Percentiles rank a stretch among this genome's conserved stretches.
phyloP scores from a whole-genome alignment of 2,888 invertebrate genomes.

The Litoditis marina region DNA sequence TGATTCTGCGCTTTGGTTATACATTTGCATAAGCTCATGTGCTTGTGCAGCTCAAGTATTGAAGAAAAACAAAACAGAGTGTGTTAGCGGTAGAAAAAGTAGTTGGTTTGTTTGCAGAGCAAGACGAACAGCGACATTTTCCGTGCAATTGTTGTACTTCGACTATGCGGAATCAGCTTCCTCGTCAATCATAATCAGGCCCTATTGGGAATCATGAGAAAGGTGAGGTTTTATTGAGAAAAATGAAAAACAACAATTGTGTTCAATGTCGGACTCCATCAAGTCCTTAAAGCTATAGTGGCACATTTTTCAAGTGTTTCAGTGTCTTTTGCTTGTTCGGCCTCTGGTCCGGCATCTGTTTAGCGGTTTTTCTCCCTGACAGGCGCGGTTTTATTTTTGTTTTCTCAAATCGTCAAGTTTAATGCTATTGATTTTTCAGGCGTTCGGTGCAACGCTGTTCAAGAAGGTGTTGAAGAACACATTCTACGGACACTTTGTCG shows the following conservation, averaged over 20 bases:
- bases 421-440: slow-evolving; percentile 1
- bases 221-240: slow-evolving; percentile 11
- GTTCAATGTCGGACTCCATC: too few species aligned
- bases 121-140: slow-evolving; percentile 57
- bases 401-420: background rate
- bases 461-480: slow-evolving; percentile 77
- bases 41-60: too few species aligned
- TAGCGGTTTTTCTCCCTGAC: too few species aligned
- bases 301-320: too few species aligned
- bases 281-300: too few species aligned
- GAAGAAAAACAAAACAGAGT: too few species aligned
- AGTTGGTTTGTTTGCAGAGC: slow-evolving; percentile 52
- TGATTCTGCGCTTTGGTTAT: too few species aligned
- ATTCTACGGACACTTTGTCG: slow-evolving; percentile 98
- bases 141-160: slow-evolving; percentile 54
- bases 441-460: slow-evolving; percentile 33
- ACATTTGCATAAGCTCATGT: slow-evolving; percentile 1
- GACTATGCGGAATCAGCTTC: slow-evolving; percentile 46
- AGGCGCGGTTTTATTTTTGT: background rate
- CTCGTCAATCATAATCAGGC: slow-evolving; percentile 56
- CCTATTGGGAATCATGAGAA: slow-evolving; percentile 46
- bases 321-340: too few species aligned
- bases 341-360: too few species aligned
- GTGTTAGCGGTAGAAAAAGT: too few species aligned
- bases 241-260: too few species aligned